phyloP scores from a whole-genome alignment of 2,113 vertebrate species.

The Oreocharis arfaki region DNA sequence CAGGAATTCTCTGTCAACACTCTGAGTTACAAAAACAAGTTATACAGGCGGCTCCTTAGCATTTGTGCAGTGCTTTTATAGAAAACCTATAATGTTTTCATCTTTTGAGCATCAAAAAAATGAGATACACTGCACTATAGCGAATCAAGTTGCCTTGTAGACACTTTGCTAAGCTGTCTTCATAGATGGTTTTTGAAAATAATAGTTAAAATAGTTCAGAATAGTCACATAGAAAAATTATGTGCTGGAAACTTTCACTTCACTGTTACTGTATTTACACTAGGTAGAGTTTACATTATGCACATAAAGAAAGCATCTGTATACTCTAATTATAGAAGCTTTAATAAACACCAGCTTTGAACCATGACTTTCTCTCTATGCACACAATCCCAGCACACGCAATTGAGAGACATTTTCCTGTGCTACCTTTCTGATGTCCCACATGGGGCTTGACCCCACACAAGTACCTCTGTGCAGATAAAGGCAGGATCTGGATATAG shows the following conservation, averaged over 20 bases:
- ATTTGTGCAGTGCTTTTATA: background rate
- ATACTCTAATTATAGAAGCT: constrained; percentile 20
- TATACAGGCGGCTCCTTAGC: background rate
- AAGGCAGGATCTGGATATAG: background rate
- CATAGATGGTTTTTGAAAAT: background rate
- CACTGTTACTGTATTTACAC: background rate
- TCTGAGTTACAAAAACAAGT: background rate
- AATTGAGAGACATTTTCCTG: background rate
- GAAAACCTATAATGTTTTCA: background rate
- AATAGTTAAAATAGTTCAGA: background rate
- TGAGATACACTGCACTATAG: background rate
- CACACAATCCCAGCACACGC: background rate
- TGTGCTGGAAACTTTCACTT: background rate
- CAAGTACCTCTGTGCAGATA: background rate
- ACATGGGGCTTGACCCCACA: background rate
- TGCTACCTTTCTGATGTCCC: background rate
- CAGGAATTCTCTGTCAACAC: background rate
- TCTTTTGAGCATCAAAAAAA: background rate
- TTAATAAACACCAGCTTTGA: background rate
- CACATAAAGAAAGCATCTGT: background rate
- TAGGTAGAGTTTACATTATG: background rate
- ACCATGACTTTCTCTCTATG: background rate
- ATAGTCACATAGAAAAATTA: background rate
- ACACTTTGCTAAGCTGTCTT: background rate
- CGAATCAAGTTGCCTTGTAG: background rate